These are phyloP conservation scores for Sterrhoptilus dennistouni DNA, from an alignment of 2,113 vertebrate species.

Conservation along the genomic window DNA sequence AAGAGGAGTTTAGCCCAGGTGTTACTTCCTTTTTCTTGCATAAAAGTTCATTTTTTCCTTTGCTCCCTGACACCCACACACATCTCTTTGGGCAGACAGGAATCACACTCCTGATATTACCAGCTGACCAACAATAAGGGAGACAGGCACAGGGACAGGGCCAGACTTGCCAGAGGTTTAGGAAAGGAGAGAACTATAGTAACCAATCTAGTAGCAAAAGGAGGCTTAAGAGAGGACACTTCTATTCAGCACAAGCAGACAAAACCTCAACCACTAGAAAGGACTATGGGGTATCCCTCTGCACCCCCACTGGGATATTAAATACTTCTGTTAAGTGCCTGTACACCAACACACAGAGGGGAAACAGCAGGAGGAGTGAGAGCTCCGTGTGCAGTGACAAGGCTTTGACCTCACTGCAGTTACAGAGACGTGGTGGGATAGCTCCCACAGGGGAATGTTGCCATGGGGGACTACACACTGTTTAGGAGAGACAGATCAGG, in stretches of 20 bases:
- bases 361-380: neutral
- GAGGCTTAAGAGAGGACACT: neutral
- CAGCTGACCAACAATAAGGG: neutral
- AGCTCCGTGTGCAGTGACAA: neutral
- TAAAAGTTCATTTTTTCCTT: neutral
- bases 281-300: neutral
- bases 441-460: neutral
- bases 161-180: neutral
- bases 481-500: neutral
- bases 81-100: neutral
- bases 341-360: accelerated
- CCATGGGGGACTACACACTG: neutral
- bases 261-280: neutral
- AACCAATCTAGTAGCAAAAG: neutral
- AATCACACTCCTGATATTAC: neutral
- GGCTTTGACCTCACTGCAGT: neutral
- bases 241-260: neutral
- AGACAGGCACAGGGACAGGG: neutral
- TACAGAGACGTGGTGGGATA: neutral
- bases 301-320: neutral
- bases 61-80: neutral
- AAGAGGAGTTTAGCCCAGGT: neutral
- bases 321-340: neutral
- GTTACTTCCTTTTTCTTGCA: neutral
- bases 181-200: neutral